Conservation (phyloP, 2,888 invertebrate species). For the Heliconius cydno region DNA sequence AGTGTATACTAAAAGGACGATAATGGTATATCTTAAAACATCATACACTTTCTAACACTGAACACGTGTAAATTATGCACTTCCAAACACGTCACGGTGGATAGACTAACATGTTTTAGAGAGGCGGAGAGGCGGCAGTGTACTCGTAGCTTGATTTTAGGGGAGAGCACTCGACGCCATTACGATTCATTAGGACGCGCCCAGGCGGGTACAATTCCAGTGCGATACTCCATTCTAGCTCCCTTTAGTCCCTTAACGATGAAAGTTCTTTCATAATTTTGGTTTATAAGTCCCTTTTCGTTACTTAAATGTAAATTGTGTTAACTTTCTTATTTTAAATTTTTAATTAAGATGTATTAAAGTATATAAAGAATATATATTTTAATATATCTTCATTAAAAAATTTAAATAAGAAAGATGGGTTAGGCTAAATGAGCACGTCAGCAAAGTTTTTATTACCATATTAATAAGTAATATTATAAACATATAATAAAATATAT, state of each 20-base stretch:
- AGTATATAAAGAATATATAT: no score
- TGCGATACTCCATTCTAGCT: conserved; percentile 36
- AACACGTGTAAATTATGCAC: conserved; percentile 28
- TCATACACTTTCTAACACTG: neutral
- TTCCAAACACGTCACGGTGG: conserved; percentile 13
- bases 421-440: no score
- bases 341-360: conserved; percentile 12
- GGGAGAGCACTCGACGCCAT: conserved; percentile 44
- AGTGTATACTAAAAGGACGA: neutral
- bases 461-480: no score
- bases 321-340: conserved; percentile 6
- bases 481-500: no score
- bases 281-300: conserved; percentile 14
- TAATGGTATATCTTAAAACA: neutral
- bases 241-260: conserved; percentile 40
- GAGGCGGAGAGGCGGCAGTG: conserved; percentile 19
- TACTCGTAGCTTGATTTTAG: conserved; percentile 34
- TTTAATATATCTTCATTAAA: no score
- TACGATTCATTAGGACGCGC: conserved; percentile 43
- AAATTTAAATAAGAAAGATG: no score
- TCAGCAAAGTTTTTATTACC: no score
- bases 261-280: conserved; percentile 42
- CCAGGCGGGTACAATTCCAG: conserved; percentile 36
- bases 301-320: conserved; percentile 21
- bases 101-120: conserved; percentile 20